These are phyloP conservation scores for Elymnias hypermnestra DNA, from an alignment of 1,140 invertebrate species.

Conservation along the genomic window DNA sequence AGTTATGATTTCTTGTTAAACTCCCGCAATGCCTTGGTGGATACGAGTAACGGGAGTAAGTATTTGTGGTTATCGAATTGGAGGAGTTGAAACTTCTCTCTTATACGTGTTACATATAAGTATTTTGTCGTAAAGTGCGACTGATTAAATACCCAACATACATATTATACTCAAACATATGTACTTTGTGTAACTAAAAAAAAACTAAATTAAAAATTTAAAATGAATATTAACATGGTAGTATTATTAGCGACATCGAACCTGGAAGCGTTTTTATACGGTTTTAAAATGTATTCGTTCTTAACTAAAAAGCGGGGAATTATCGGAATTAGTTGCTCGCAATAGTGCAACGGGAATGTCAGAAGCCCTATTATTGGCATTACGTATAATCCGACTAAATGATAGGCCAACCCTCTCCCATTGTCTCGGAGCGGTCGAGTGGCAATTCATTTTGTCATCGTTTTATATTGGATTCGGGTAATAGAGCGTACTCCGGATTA, in stretches of 20 bases:
- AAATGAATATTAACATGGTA: no score
- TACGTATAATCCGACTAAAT: conserved; percentile 44
- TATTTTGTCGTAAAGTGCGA: no score
- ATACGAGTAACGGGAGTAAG: no score
- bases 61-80: no score
- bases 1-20: no score
- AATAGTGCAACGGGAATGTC: not conserved
- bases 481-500: conserved; percentile 22
- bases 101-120: no score
- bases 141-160: not conserved
- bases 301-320: not conserved
- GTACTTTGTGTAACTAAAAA: not conserved
- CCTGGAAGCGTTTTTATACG: no score
- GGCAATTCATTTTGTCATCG: conserved; percentile 59
- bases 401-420: conserved; percentile 47
- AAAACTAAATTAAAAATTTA: no score
- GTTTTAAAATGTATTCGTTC: not conserved
- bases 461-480: conserved; percentile 48
- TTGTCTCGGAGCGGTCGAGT: conserved; percentile 35
- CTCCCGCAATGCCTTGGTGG: no score
- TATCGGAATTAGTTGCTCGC: not conserved
- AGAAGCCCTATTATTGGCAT: conserved; percentile 21
- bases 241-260: no score
- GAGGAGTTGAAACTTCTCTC: no score
- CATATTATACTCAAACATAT: no score